Evolutionary conservation across 2,113 vertebrate genomes (phyloP).

Genomic region (Ictalurus punctatus): DNA sequence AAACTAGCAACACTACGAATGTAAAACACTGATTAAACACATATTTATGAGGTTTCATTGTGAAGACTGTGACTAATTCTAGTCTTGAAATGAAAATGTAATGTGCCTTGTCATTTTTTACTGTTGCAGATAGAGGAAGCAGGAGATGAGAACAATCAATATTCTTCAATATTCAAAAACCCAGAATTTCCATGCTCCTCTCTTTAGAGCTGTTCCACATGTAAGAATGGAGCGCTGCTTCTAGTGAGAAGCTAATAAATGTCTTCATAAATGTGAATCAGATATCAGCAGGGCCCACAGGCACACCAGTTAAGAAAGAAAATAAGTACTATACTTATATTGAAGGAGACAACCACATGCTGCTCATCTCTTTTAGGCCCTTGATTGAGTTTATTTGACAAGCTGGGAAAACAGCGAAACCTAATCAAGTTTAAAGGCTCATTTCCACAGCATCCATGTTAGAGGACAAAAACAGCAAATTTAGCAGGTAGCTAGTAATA

Average conservation of each 20-base stretch:
- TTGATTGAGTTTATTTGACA: conserved; percentile 45
- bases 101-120: not conserved
- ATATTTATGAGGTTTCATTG: not conserved
- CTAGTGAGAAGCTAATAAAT: conserved; percentile 25
- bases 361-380: conserved; percentile 34
- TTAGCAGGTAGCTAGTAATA: conserved; percentile 26
- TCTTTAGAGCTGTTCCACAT: not conserved
- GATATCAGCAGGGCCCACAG: conserved; percentile 8
- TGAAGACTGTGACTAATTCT: not conserved
- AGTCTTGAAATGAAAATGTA: not conserved
- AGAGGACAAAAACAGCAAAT: not conserved
- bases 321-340: conserved; percentile 13
- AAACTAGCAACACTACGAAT: not conserved
- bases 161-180: conserved; percentile 28
- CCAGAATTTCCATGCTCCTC: conserved; percentile 14
- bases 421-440: conserved; percentile 40
- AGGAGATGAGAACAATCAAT: conserved; percentile 25
- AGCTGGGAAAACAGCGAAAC: conserved; percentile 19
- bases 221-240: not conserved
- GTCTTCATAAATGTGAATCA: conserved; percentile 25
- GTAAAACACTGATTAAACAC: not conserved
- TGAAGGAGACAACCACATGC: conserved; percentile 21
- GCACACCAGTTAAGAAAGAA: conserved; percentile 12
- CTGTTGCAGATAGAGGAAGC: not conserved
- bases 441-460: conserved; percentile 10